phyloP scores from a whole-genome alignment of 2,797 vertebrate genomes.

The Monodelphis domestica region DNA sequence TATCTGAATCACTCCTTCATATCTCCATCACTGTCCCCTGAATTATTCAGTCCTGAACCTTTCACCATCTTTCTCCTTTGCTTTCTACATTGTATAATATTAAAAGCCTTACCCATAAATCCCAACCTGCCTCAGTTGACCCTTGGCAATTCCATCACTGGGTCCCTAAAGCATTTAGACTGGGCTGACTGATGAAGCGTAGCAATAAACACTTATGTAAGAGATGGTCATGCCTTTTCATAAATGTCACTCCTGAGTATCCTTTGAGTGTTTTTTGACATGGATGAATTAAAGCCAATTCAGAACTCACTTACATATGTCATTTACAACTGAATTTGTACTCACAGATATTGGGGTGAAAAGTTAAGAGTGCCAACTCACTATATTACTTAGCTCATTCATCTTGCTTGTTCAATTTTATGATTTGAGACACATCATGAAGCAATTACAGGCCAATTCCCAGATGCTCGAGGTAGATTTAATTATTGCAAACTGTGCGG shows the following conservation, averaged over 20 bases:
- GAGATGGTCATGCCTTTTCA: not conserved
- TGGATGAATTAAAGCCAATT: slow-evolving; percentile 11
- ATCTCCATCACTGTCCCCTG: not conserved
- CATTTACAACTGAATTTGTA: not conserved
- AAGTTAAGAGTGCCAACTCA: slow-evolving; percentile 5
- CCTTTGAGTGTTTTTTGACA: not conserved
- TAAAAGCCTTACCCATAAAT: not conserved
- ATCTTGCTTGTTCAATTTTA: slow-evolving; percentile 41
- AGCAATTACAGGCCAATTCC: slow-evolving; percentile 53
- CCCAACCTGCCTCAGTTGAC: not conserved
- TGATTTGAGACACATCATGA: slow-evolving; percentile 58
- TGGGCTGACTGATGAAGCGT: not conserved
- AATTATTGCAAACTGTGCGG: slow-evolving; percentile 53
- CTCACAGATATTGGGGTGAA: not conserved
- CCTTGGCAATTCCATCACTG: not conserved
- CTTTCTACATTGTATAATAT: not conserved
- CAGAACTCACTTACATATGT: not conserved
- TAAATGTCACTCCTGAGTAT: not conserved
- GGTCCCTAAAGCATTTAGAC: slow-evolving; percentile 20
- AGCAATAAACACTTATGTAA: not conserved
- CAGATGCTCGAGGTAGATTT: slow-evolving; percentile 51
- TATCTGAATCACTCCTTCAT: not conserved
- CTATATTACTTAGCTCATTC: not conserved
- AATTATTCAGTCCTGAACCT: not conserved
- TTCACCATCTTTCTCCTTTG: not conserved